Percentiles rank a stretch among this genome's conserved stretches.
phyloP scores from a whole-genome alignment of 2,888 invertebrate species.

The Andrena dorsata region DNA sequence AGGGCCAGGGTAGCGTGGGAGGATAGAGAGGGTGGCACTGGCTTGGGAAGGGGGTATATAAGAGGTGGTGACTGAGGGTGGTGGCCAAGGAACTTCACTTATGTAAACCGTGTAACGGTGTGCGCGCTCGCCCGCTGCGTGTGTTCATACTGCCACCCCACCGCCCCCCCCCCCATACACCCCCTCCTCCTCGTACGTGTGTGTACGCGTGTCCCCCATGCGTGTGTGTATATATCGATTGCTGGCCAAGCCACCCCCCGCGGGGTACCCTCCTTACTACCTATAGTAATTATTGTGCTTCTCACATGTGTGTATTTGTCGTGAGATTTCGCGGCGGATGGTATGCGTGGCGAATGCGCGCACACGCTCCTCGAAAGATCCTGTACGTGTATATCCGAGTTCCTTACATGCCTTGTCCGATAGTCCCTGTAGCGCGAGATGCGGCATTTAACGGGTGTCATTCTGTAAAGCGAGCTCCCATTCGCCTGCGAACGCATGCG shows the following conservation, averaged over 20 bases:
- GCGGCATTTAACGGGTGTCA: slow-evolving; percentile 83
- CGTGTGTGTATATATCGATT: slow-evolving; percentile 84
- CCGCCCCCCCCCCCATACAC: slow-evolving; percentile 1
- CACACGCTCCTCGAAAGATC: slow-evolving; percentile 44
- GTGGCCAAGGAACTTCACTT: slow-evolving; percentile 83
- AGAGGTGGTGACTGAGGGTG: slow-evolving; percentile 76
- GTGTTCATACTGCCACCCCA: slow-evolving; percentile 62
- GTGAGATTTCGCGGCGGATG: slow-evolving; percentile 79
- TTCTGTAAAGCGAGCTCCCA: slow-evolving; percentile 67
- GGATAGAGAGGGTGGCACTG: slow-evolving; percentile 64
- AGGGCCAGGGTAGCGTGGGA: slow-evolving; percentile 61
- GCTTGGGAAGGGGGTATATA: slow-evolving; percentile 72
- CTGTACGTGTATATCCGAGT: slow-evolving; percentile 71
- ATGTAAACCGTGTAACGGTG: slow-evolving; percentile 80
- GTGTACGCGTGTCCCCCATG: slow-evolving; percentile 65
- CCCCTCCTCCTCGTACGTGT: slow-evolving; percentile 30
- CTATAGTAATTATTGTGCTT: slow-evolving; percentile 82
- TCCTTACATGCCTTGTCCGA: slow-evolving; percentile 81
- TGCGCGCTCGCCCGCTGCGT: slow-evolving; percentile 71
- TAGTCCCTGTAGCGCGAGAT: slow-evolving; percentile 74
- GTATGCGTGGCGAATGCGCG: slow-evolving; percentile 69
- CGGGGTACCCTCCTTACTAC: slow-evolving; percentile 72
- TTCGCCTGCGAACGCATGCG: slow-evolving; percentile 38
- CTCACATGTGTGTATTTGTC: slow-evolving; percentile 83
- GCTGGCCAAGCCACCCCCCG: slow-evolving; percentile 80